Evolutionary conservation across 1,140 invertebrate species (phyloP).

Genomic region (Arctopsyche grandis): DNA sequence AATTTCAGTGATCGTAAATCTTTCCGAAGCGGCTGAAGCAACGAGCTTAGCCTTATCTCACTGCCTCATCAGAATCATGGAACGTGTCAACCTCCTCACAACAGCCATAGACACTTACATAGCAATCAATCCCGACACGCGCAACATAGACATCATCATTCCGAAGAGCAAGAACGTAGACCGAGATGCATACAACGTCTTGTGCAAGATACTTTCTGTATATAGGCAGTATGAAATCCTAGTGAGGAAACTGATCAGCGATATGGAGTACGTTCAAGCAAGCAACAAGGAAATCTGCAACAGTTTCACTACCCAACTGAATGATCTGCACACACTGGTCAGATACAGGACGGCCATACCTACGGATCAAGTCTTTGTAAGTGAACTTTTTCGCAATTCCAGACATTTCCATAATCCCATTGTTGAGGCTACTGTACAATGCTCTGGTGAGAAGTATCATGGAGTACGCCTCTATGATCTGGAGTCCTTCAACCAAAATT

Average conservation of each 20-base stretch:
- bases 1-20: constrained; percentile 68
- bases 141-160: constrained; percentile 55
- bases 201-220: constrained; percentile 67
- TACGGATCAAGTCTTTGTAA: constrained; percentile 72
- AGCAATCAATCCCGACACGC: constrained; percentile 58
- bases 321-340: constrained; percentile 69
- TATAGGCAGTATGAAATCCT: constrained; percentile 72
- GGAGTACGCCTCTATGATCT: too few species aligned
- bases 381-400: too few species aligned
- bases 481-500: background rate
- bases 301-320: constrained; percentile 61
- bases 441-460: too few species aligned
- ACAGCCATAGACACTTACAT: constrained; percentile 66
- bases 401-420: background rate
- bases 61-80: constrained; percentile 68
- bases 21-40: constrained; percentile 68
- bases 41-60: constrained; percentile 66
- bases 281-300: constrained; percentile 62
- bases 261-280: constrained; percentile 66
- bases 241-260: constrained; percentile 67
- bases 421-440: too few species aligned
- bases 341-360: constrained; percentile 72
- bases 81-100: constrained; percentile 71
- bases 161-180: constrained; percentile 39
- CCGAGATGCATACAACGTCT: constrained; percentile 62